Base-by-base conservation (phyloP, 2,797 vertebrate species). In the Mus spretus region DNA sequence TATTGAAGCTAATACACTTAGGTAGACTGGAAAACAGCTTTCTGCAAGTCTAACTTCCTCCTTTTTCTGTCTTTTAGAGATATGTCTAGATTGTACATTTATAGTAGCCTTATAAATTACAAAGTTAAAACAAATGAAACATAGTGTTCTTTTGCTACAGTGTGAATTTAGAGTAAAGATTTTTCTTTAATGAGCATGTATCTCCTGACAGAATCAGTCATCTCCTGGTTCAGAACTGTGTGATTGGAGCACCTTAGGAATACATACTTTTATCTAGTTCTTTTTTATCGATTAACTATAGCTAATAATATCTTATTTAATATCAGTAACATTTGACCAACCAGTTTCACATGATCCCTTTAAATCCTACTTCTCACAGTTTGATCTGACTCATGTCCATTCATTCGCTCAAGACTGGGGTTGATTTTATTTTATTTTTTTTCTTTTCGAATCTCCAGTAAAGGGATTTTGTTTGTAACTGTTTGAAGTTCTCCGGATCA, bases 391-490 rank as follows among this genome's bases (percentile, higher is more conserved):
- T 87, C 37, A 50, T 59, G 55, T 11, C 17, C 63, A 6, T 47
- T 93, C 63, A 6, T 47, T 93, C 81, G 89, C 95, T 86, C 40
- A 92, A 93, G 87, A 85, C 37, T 34, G 8, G 70, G 50, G 47
- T 85, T 92, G 40, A 12, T 44, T 87, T 40, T 44, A 17, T 63
- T 72, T 57, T 63, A 1, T 63, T 70, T 70, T 31, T 8, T 59
- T 40, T n/a, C 12, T 37, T 85, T 89, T 53, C 37, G 0, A 40
- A 63, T 85, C 59, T 85, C 61, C 24, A 90, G 72, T 79, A 86
- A 97, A 97, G 96, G 61, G 90, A 87, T 94, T 97, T 92, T 97
- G 93, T 97, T 93, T 94, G 70, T 86, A 90, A 72, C 80, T 83
- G 92, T 93, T 63, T 77, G 83, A 53, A 53, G 92, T 96, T 95